A percentile compares a stretch with the other conserved stretches of the same genome.
phyloP scores from a whole-genome alignment of 2,888 invertebrate species.

The Dyspetes luteomarginatus region DNA sequence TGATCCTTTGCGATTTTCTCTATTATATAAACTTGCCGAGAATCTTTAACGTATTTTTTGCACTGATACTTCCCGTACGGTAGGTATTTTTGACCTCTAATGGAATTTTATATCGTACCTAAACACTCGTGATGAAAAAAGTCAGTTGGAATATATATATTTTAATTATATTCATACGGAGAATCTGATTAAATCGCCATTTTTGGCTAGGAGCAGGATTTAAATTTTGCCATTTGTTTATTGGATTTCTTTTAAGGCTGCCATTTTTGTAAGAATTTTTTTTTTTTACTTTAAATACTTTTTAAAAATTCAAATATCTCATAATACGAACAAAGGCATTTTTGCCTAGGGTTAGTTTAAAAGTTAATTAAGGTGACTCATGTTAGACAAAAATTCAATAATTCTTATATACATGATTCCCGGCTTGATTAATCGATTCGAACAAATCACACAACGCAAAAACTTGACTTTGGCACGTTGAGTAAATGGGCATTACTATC shows the following conservation, averaged over 20 bases:
- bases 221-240: too few relatives aligned
- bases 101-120: background rate
- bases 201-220: too few relatives aligned
- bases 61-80: background rate
- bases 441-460: background rate
- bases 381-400: background rate
- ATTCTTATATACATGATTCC: too few relatives aligned
- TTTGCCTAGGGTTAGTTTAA: too few relatives aligned
- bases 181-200: too few relatives aligned
- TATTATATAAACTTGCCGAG: background rate
- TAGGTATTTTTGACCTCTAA: background rate
- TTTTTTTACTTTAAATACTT: too few relatives aligned
- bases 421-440: conserved; percentile 20
- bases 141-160: background rate
- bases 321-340: too few relatives aligned
- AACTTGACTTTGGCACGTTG: background rate
- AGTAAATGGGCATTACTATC: conserved; percentile 17
- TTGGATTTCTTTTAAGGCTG: too few relatives aligned
- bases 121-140: background rate
- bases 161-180: too few relatives aligned
- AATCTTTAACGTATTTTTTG: background rate
- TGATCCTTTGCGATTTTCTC: conserved; percentile 31
- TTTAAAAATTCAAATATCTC: too few relatives aligned
- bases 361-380: too few relatives aligned
- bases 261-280: too few relatives aligned